These are phyloP conservation scores for Masticophis lateralis DNA, from an alignment of 2,797 vertebrate genomes.

Conservation along the genomic window DNA sequence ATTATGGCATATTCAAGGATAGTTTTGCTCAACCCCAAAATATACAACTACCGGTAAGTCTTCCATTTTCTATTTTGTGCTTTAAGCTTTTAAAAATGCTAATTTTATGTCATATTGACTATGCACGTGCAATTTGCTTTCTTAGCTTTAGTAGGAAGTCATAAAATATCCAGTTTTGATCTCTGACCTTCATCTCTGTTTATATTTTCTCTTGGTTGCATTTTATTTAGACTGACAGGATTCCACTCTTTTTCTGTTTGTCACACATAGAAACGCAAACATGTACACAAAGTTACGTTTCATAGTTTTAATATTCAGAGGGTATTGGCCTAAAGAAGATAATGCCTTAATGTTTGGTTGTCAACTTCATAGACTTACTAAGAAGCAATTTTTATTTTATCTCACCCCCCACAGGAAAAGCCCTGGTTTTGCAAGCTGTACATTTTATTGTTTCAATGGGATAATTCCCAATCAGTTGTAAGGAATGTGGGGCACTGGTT, in stretches of 20 bases:
- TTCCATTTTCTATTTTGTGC: background rate
- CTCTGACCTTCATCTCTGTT: background rate
- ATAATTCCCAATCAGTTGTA: background rate
- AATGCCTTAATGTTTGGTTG: background rate
- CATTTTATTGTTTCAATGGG: background rate
- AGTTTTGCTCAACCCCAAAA: background rate
- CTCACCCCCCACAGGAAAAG: background rate
- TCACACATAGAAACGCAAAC: background rate
- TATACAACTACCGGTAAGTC: background rate
- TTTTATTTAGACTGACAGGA: slow-evolving; percentile 31
- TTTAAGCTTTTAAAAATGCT: background rate
- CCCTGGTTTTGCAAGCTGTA: background rate
- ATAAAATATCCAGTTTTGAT: slow-evolving; percentile 26
- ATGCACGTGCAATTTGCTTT: background rate
- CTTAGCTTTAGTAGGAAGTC: background rate
- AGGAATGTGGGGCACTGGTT: background rate
- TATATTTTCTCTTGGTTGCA: background rate
- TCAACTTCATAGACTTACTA: background rate
- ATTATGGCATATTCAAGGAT: background rate
- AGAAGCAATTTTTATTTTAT: background rate
- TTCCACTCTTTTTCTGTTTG: background rate
- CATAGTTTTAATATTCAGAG: background rate
- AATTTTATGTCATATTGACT: background rate
- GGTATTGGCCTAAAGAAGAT: background rate
- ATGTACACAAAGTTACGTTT: background rate